Conservation (phyloP, 2,797 vertebrate genomes). For the Adrianichthys oophorus region DNA sequence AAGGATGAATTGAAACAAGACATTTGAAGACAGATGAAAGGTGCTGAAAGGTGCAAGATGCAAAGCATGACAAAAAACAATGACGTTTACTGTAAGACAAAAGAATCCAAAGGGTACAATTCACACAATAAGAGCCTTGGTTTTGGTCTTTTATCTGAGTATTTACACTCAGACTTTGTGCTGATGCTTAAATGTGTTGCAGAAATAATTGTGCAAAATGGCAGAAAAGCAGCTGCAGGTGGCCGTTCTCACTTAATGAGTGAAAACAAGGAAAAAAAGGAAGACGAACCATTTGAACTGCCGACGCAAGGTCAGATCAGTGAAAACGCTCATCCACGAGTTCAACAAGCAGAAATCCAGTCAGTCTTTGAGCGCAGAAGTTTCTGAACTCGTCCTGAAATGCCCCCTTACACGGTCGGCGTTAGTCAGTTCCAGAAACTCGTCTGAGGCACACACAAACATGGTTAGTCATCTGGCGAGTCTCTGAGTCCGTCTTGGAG, state of each 20-base stretch:
- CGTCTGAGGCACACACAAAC: slow-evolving; percentile 19
- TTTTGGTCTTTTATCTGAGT: slow-evolving; percentile 14
- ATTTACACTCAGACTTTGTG: slow-evolving; percentile 12
- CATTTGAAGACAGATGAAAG: no score
- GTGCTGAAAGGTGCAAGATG: no score
- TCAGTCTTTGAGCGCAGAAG: slow-evolving; percentile 4
- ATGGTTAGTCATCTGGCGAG: slow-evolving; percentile 55
- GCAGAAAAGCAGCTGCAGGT: slow-evolving; percentile 12
- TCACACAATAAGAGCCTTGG: neutral
- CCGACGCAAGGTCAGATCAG: slow-evolving; percentile 9
- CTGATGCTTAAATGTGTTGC: slow-evolving; percentile 12
- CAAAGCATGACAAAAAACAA: no score
- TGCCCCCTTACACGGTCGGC: slow-evolving; percentile 1
- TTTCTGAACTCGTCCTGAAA: slow-evolving; percentile 32
- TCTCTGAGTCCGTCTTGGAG: slow-evolving; percentile 61
- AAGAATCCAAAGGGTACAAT: no score
- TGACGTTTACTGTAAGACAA: no score
- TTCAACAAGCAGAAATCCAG: slow-evolving; percentile 1
- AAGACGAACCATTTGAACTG: slow-evolving; percentile 18
- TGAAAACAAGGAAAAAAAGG: slow-evolving; percentile 14
- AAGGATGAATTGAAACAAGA: no score
- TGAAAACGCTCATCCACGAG: slow-evolving; percentile 3
- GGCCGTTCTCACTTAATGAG: slow-evolving; percentile 13
- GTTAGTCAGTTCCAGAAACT: slow-evolving; percentile 33
- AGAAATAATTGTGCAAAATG: slow-evolving; percentile 10